Evolutionary conservation across 2,797 vertebrate species (phyloP), one percentile per base, ranked within the genome.

Genomic region (Hippoglossus hippoglossus): DNA sequence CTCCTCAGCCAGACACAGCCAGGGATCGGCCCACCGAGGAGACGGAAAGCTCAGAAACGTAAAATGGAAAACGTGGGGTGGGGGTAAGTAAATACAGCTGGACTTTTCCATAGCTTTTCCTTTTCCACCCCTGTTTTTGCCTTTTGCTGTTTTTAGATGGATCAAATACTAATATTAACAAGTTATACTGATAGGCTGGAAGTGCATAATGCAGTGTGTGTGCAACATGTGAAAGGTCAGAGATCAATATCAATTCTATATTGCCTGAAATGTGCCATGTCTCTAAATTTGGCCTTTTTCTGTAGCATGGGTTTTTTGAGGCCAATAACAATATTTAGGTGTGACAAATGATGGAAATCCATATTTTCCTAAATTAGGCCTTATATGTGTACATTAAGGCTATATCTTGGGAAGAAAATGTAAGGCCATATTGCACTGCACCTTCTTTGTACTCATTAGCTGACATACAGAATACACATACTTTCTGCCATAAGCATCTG

Each of bases 71-170:
- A 44, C 5, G 22, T 47, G 6, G 56, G 57, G 24, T 53, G 47
- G 28, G 80, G 59, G 75, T 89, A 87, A 90, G 83, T 85, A 89
- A 90, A 92, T 85, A 89, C 87, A 89, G 89, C 87, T 92, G 90
- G 86, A 89, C 49, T 76, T 86, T 88, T 91, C 88, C 84, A 83
- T 67, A 54, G 70, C 72, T 83, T 58, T 85, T 85, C 69, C 64
- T 75, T 83, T 80, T 83, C 85, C 80, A 71, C 65, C 28, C 31
- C 54, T 39, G 71, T 80, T 63, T 73, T 83, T n/a, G 25, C 41
- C 16, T 67, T 66, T 41, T 59, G 75, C 63, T 79, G 74, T 76
- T 85, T 78, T 61, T 55, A 59, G 13, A 71, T 18, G 12, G 60
- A 85, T 75, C 39, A 36, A 46, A 79, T 75, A 66, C 58, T 62